Evolutionary conservation across 2,888 invertebrate species (phyloP), one percentile per base, ranked within the genome.

Genomic region (Tubulanus polymorphus): DNA sequence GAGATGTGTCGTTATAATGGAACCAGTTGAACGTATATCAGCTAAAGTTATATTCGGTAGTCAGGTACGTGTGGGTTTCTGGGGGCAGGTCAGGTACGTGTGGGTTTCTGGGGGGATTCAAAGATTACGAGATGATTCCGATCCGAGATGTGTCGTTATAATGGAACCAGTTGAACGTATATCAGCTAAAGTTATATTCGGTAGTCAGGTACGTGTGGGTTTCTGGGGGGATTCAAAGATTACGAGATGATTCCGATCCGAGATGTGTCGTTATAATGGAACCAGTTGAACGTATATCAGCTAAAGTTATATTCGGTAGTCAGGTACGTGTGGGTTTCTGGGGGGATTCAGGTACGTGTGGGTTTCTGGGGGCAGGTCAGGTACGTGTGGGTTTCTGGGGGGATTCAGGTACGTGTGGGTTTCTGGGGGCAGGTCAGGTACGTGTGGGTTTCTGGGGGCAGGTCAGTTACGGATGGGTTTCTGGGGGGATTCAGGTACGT

Each of bases 161-260:
- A 86, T 87, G 32, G 87, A 87, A 68, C 86, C 86, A 0, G 86
- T 87, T 23, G 85, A 84, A 69, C 82, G 85, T 62, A 84, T 83
- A 60, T 84, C 81, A 68, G 84, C 84, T 61, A 76, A 81, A 69
- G 84, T 85, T 64, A 79, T 65, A 30, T 71, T 74, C 62, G 71
- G 73, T 47, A 62, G n/a, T n/a, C n/a, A n/a, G n/a, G n/a, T n/a
- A n/a, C n/a, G n/a, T n/a, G n/a, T n/a, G n/a, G 60, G 86, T 86
- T 1, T 87, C 87, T 0, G 74, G 87, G 20, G 87, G 87, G 87
- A 83, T 86, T 52, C 73, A 70, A 55, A 65, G 63, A 29, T 59
- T 75, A n/a, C 64, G 63, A 10, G 2, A 35, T 5, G 47, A 47
- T 1, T 51, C 37, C 58, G 62, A 63, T 30, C 62, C 67, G 0